These are phyloP conservation scores for Variabilichromis moorii DNA, from an alignment of 2,113 vertebrate species.

Conservation along the genomic window DNA sequence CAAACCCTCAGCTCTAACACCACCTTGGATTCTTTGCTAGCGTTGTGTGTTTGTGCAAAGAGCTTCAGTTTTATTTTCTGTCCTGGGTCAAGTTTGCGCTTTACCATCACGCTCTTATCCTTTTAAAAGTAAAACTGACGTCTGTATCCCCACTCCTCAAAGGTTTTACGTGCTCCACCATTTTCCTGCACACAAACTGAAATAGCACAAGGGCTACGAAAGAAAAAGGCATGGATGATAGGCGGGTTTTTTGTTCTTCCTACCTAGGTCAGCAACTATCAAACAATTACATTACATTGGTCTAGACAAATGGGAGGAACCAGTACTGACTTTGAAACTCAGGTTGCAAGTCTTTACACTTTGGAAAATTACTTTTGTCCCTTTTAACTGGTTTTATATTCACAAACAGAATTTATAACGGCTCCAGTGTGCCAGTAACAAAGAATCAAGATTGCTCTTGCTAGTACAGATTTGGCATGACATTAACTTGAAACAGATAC, in stretches of 20 bases:
- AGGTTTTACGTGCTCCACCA: not conserved
- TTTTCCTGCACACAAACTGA: not conserved
- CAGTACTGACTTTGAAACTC: not conserved
- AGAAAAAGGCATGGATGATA: not conserved
- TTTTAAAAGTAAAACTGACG: not conserved
- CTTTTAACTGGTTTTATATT: not conserved
- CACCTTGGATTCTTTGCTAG: not conserved
- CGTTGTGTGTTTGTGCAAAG: not conserved
- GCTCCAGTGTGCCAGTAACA: not conserved
- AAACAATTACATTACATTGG: not conserved
- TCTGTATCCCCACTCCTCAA: not conserved
- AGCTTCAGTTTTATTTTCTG: not conserved
- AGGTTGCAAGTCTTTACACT: not conserved
- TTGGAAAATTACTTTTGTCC: not conserved
- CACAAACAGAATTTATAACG: not conserved
- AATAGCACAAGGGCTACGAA: not conserved
- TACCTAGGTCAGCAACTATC: not conserved
- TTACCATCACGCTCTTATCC: not conserved
- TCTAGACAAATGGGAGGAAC: not conserved
- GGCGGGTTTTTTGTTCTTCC: rapidly evolving
- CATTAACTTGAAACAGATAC: not conserved
- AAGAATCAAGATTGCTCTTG: not conserved
- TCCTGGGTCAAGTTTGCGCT: not conserved
- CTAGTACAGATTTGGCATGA: not conserved
- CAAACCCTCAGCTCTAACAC: not conserved